Conservation (phyloP, 1,140 invertebrate species). For the Drosophila setifemur region DNA sequence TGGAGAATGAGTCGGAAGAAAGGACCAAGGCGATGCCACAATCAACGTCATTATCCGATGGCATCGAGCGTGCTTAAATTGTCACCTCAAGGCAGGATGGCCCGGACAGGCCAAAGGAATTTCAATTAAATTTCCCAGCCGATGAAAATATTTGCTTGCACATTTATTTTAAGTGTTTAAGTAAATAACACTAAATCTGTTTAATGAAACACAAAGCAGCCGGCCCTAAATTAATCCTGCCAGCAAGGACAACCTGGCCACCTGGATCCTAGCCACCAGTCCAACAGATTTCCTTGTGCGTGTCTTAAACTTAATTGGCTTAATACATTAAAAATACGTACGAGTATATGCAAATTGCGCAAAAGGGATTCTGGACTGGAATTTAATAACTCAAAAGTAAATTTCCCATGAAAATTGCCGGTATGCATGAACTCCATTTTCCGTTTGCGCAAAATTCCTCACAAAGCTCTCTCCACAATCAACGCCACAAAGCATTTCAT, state of each 20-base stretch:
- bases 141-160: slow-evolving; percentile 46
- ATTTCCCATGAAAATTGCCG: slow-evolving; percentile 18
- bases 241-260: slow-evolving; percentile 25
- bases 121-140: slow-evolving; percentile 52
- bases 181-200: slow-evolving; percentile 59
- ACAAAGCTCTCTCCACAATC: background rate
- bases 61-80: slow-evolving; percentile 72
- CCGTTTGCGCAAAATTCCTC: slow-evolving; percentile 2
- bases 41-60: slow-evolving; percentile 72
- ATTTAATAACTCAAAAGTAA: slow-evolving; percentile 57
- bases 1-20: slow-evolving; percentile 1
- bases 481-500: slow-evolving; percentile 10
- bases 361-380: slow-evolving; percentile 48
- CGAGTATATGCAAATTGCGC: slow-evolving; percentile 51
- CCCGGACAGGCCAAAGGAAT: slow-evolving; percentile 44
- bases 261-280: slow-evolving; percentile 11
- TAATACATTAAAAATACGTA: slow-evolving; percentile 69
- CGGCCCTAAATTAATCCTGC: slow-evolving; percentile 47
- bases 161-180: slow-evolving; percentile 37
- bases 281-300: slow-evolving; percentile 23
- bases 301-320: slow-evolving; percentile 54
- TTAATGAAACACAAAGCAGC: slow-evolving; percentile 60
- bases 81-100: slow-evolving; percentile 52
- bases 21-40: slow-evolving; percentile 44
- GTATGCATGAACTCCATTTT: slow-evolving; percentile 3